Evolutionary conservation across 2,113 vertebrate species (phyloP).

Genomic region (Microtus montanus): DNA sequence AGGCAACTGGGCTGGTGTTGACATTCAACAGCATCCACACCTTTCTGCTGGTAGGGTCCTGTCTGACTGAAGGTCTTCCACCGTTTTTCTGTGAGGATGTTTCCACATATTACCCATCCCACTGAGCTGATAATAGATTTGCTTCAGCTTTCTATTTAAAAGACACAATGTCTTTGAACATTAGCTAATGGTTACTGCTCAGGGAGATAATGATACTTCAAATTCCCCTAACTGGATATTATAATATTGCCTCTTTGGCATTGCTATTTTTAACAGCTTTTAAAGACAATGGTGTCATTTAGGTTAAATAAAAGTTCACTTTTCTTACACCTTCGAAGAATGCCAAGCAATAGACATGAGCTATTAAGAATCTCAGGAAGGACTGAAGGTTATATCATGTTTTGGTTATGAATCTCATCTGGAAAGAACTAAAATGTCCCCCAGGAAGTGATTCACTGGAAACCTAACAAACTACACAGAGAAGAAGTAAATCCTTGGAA

Average conservation of each 20-base stretch:
- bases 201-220: conserved; percentile 67
- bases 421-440: neutral
- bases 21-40: neutral
- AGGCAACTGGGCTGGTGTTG: neutral
- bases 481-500: neutral
- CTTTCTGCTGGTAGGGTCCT: neutral
- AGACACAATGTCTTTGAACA: conserved; percentile 69
- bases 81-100: conserved; percentile 40
- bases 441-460: conserved; percentile 45
- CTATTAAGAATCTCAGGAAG: neutral
- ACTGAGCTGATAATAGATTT: conserved; percentile 61
- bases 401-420: conserved; percentile 60
- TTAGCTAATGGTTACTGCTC: conserved; percentile 65
- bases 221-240: conserved; percentile 62
- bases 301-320: conserved; percentile 69
- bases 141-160: conserved; percentile 62
- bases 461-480: conserved; percentile 39
- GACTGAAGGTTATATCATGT: neutral
- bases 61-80: neutral
- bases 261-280: conserved; percentile 74
- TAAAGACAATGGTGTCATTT: conserved; percentile 61
- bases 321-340: conserved; percentile 51
- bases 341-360: conserved; percentile 38
- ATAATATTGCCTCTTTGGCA: conserved; percentile 51
- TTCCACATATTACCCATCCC: conserved; percentile 30